Conservation (phyloP, 92 coral and sea anemone genomes). For the Heteractis magnifica region DNA sequence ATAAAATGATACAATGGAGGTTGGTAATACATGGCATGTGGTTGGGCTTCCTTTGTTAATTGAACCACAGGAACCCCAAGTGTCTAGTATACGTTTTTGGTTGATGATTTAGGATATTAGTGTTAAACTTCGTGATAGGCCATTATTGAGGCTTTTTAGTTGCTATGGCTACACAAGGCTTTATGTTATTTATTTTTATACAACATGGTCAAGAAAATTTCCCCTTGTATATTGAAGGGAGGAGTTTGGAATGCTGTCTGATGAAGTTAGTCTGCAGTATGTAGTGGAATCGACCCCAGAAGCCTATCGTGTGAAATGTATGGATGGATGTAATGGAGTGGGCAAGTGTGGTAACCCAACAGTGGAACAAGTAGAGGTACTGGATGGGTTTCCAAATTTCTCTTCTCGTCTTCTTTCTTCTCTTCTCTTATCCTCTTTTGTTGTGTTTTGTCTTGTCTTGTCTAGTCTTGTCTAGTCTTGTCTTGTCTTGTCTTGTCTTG, state of each 20-base stretch:
- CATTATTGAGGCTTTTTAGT: too few species aligned
- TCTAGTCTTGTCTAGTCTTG: too few species aligned
- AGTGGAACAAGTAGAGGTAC: slow-evolving; percentile 67
- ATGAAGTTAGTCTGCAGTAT: slow-evolving; percentile 62
- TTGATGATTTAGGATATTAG: too few species aligned
- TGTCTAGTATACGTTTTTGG: too few species aligned
- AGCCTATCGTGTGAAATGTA: slow-evolving; percentile 60
- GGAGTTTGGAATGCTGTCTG: slow-evolving; percentile 49
- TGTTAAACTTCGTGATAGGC: too few species aligned
- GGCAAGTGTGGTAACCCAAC: slow-evolving; percentile 73
- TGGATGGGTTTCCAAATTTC: neutral
- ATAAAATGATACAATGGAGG: slow-evolving; percentile 65
- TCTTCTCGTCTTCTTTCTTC: neutral
- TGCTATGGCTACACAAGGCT: too few species aligned
- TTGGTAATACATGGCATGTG: neutral
- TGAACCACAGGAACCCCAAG: slow-evolving; percentile 4
- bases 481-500: too few species aligned
- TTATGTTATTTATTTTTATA: too few species aligned
- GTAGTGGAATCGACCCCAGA: slow-evolving; percentile 60
- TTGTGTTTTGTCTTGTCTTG: too few species aligned
- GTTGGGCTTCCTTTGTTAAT: neutral
- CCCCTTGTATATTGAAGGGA: slow-evolving; percentile 14
- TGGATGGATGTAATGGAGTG: slow-evolving; percentile 65
- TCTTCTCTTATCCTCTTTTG: too few species aligned
- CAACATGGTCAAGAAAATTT: neutral